Conservation (phyloP, 2,888 invertebrate genomes). For the Harpalus rufipes region DNA sequence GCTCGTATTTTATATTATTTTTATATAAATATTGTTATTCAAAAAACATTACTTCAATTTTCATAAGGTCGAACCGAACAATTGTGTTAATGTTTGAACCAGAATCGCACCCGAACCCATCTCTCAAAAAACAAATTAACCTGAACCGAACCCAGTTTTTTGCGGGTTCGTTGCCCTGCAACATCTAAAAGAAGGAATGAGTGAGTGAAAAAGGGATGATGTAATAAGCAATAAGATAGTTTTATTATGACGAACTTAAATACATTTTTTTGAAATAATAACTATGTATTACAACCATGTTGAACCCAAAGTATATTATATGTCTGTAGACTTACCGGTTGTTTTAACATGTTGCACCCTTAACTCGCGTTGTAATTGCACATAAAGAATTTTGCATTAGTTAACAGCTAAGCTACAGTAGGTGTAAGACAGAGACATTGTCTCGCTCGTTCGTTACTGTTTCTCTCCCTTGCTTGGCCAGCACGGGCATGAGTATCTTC, state of each 20-base stretch:
- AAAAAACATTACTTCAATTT: too few species aligned
- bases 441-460: background rate
- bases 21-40: too few species aligned
- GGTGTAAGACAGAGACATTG: constrained; percentile 36
- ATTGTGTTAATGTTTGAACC: too few species aligned
- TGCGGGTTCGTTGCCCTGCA: too few species aligned
- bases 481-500: background rate
- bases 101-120: too few species aligned
- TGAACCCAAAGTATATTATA: constrained; percentile 56
- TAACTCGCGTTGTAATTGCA: constrained; percentile 40
- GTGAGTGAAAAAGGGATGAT: background rate
- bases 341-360: constrained; percentile 55
- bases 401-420: constrained; percentile 47
- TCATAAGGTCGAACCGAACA: too few species aligned
- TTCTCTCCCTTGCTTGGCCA: background rate
- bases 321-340: constrained; percentile 53
- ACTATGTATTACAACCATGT: constrained; percentile 53
- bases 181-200: too few species aligned
- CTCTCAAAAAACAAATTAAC: too few species aligned
- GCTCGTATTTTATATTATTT: too few species aligned
- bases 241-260: constrained; percentile 64
- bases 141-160: too few species aligned
- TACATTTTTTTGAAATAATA: constrained; percentile 46
- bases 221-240: constrained; percentile 62
- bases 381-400: constrained; percentile 38